A percentile compares a stretch with the other conserved stretches of the same genome.
Conservation (phyloP, 2,797 vertebrate species). For the Bucorvus abyssinicus region DNA sequence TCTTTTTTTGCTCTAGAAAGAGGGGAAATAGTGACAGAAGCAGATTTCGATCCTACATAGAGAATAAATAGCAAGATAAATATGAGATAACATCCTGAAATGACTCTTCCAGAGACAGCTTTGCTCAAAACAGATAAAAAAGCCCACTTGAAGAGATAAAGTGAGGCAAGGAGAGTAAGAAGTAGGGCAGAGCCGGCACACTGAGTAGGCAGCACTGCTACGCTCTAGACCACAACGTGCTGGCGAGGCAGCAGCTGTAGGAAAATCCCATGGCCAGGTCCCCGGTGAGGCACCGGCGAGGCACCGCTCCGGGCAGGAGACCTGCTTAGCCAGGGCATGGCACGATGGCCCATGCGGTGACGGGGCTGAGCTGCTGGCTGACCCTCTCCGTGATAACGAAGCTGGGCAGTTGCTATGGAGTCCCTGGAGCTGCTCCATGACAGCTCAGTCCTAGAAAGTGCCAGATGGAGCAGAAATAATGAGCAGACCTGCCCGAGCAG, state of each 20-base stretch:
- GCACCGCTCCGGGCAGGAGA: fast-evolving
- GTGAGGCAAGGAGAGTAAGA: neutral
- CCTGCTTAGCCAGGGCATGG: neutral
- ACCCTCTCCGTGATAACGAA: fast-evolving
- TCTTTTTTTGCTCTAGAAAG: neutral
- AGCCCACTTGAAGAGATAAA: neutral
- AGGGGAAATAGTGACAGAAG: neutral
- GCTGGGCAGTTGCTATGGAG: neutral
- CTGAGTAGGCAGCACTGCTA: neutral
- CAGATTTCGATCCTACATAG: fast-evolving
- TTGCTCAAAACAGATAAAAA: neutral
- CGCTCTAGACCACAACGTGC: fast-evolving
- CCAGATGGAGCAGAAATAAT: constrained; percentile 19
- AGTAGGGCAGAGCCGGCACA: neutral
- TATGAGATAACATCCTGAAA: neutral
- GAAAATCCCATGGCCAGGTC: fast-evolving
- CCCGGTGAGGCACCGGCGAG: fast-evolving
- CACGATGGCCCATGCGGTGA: neutral
- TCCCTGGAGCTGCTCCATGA: neutral
- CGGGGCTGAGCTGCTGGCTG: fast-evolving
- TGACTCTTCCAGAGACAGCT: neutral
- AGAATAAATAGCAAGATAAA: neutral
- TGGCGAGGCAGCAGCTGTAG: neutral
- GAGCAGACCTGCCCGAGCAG: neutral
- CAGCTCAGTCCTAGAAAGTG: neutral